Evolutionary conservation across 2,797 vertebrate genomes (phyloP).

Genomic region (Hephaestus fuliginosus): DNA sequence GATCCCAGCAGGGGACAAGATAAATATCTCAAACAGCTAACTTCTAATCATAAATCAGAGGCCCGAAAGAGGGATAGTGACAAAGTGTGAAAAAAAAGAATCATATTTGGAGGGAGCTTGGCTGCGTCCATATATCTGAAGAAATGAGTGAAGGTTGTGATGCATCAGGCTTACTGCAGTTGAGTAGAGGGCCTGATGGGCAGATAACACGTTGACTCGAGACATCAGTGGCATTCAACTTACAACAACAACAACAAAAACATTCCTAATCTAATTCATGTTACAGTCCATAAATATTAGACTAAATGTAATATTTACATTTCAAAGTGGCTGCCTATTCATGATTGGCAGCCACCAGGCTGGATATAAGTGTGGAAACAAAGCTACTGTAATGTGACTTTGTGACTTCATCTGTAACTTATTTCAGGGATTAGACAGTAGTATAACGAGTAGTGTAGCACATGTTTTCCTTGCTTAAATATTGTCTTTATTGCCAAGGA

Average conservation of each 20-base stretch:
- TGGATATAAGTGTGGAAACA: not conserved
- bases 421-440: constrained; percentile 41
- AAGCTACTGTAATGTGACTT: not conserved
- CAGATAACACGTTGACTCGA: too few relatives aligned
- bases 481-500: constrained; percentile 53
- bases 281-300: not conserved
- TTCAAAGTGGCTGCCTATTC: not conserved
- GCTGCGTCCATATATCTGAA: constrained; percentile 6
- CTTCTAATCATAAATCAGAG: constrained; percentile 43
- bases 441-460: constrained; percentile 30
- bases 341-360: not conserved
- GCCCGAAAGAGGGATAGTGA: constrained; percentile 10
- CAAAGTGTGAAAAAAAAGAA: constrained; percentile 20
- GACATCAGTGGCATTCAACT: too few relatives aligned
- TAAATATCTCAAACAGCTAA: constrained; percentile 38
- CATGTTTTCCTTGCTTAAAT: constrained; percentile 48
- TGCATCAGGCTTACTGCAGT: not conserved
- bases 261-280: too few relatives aligned
- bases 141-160: not conserved
- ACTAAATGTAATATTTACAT: constrained; percentile 5
- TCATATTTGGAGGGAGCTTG: constrained; percentile 11
- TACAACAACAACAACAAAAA: too few relatives aligned
- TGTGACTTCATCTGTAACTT: constrained; percentile 34
- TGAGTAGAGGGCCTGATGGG: not conserved
- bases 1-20: constrained; percentile 49